These are phyloP conservation scores for Psittacula echo DNA, from an alignment of 2,797 vertebrate species.

Conservation along the genomic window DNA sequence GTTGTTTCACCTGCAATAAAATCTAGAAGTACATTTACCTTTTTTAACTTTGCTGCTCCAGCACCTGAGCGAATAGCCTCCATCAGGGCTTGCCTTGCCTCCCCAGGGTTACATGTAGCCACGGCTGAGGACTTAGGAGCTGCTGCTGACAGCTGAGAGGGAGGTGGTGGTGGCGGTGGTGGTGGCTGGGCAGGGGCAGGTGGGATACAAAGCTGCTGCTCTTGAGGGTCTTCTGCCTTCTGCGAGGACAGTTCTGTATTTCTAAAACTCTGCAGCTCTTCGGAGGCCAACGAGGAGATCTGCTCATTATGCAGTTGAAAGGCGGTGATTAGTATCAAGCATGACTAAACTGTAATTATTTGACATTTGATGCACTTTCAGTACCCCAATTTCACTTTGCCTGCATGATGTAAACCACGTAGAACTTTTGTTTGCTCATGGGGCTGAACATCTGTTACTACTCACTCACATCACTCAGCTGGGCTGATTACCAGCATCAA, in stretches of 20 bases:
- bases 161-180: slow-evolving; percentile 9
- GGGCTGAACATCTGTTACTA: slow-evolving; percentile 58
- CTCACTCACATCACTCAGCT: slow-evolving; percentile 75
- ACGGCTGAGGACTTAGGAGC: slow-evolving; percentile 18
- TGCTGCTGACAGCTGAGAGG: background rate
- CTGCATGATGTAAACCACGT: background rate
- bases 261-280: slow-evolving; percentile 83
- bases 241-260: slow-evolving; percentile 35
- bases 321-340: background rate
- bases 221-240: background rate
- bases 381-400: background rate
- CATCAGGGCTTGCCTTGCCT: slow-evolving; percentile 86
- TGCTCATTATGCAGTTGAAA: slow-evolving; percentile 59
- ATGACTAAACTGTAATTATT: slow-evolving; percentile 4
- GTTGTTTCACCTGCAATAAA: background rate
- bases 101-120: slow-evolving; percentile 54
- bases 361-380: slow-evolving; percentile 17
- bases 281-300: slow-evolving; percentile 86
- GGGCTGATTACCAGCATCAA: slow-evolving; percentile 78
- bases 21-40: slow-evolving; percentile 77
- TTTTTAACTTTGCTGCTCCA: slow-evolving; percentile 88
- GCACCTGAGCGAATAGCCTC: slow-evolving; percentile 93
- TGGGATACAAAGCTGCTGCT: background rate
- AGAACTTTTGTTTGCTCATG: slow-evolving; percentile 37
- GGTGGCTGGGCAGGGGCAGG: slow-evolving; percentile 33